These are phyloP conservation scores for Pogona vitticeps DNA, from an alignment of 2,113 vertebrate species.

Conservation along the genomic window DNA sequence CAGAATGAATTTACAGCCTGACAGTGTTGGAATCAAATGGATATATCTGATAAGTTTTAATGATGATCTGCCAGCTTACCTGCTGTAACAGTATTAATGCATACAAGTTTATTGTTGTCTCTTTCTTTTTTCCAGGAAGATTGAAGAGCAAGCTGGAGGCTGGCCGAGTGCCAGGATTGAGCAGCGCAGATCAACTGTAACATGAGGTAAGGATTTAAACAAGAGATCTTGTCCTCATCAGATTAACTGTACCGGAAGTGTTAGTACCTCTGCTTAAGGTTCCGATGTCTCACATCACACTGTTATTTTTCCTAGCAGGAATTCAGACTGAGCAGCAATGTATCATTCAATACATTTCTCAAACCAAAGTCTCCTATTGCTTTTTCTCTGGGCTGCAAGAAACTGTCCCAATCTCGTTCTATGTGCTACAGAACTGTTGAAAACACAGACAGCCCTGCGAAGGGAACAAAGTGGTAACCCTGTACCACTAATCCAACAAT, in stretches of 20 bases:
- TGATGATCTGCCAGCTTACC: conserved; percentile 56
- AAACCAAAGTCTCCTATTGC: background rate
- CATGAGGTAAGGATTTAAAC: conserved; percentile 61
- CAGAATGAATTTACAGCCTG: conserved; percentile 62
- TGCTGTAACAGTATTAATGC: conserved; percentile 42
- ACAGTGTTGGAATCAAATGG: conserved; percentile 55
- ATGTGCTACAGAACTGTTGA: background rate
- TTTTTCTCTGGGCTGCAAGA: background rate
- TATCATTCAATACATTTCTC: background rate
- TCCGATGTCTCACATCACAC: background rate
- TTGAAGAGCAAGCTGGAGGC: conserved; percentile 54
- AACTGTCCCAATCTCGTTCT: background rate
- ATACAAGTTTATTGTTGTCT: conserved; percentile 47
- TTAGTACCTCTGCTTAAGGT: background rate
- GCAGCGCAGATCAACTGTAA: conserved; percentile 56
- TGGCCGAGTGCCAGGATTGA: conserved; percentile 66
- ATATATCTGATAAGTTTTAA: conserved; percentile 37
- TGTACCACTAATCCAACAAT: background rate
- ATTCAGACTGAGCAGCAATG: background rate
- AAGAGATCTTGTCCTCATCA: conserved; percentile 52
- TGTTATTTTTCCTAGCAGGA: background rate
- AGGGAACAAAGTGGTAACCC: background rate
- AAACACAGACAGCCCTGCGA: background rate
- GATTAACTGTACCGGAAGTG: conserved; percentile 53
- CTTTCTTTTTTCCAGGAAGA: conserved; percentile 55